Base-by-base conservation (phyloP, 1,140 invertebrate genomes). In the Trachymyrmex cornetzi region DNA sequence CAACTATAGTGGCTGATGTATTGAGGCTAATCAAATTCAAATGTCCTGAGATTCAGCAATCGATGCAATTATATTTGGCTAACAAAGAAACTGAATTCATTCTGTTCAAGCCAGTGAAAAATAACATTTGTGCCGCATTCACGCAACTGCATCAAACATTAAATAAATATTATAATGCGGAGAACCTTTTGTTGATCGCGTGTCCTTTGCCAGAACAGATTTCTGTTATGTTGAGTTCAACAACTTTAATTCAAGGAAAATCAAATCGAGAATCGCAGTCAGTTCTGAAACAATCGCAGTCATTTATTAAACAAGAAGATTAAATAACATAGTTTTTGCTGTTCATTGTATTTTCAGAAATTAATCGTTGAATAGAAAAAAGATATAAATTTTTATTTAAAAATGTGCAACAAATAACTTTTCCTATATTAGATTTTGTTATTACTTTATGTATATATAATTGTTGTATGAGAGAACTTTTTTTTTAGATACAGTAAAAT, bases 41-140 rank as follows among this genome's bases (percentile, higher is more conserved):
- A 88, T 95, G 99, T 34, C 97, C 98, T 0, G 96, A 96, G 4
- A 95, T 99, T 4, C 98, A 99, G 91, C 96, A 97, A 1, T 98
- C 97, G 7, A 99, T 99, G 98, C 97, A 98, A 89, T 96, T 99
- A 0, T 99, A 99, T 95, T 95, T 99, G 22, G 98, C 99, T n/a
- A 99, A 99, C 95, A 97, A 97, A 88, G 99, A 99, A 95, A 99
- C 99, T 0, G 99, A 99, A 94, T 98, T 98, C 91, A 99, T 99
- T 93, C 96, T 99, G 1, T 99, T 99, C 91, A 96, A 98, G 80
- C 99, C 99, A 7, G 98, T 99, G 50, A 98, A 99, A 97, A 99
- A 98, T 93, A 98, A 98, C 91, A 97, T 99, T 5, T 97, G 99
- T 16, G 98, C 97, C 71, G 96, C 96, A 44, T 99, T 99, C 94